Percentiles rank a stretch among this genome's conserved stretches.
These are phyloP conservation scores for Proisotoma minuta DNA, from an alignment of 2,888 invertebrate genomes.

Conservation along the genomic window DNA sequence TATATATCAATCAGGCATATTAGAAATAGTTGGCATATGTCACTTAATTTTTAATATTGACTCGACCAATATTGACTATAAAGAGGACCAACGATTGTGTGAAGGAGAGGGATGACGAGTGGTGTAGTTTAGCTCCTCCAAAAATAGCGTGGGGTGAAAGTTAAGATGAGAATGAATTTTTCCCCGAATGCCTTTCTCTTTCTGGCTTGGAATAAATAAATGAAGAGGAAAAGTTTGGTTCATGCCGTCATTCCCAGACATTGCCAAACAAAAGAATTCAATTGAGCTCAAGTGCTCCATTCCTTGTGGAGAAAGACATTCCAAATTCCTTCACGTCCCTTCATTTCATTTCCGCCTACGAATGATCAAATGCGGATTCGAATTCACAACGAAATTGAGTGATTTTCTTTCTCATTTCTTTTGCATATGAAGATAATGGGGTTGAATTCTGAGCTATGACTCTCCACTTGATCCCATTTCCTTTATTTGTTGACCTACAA, in stretches of 20 bases:
- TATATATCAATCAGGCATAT: too few relatives aligned
- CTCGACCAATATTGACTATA: too few relatives aligned
- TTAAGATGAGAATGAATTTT: not conserved
- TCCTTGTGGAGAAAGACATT: slow-evolving; percentile 30
- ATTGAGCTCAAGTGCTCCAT: slow-evolving; percentile 37
- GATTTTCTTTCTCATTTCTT: not conserved
- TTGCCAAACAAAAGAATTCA: slow-evolving; percentile 29
- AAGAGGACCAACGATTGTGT: too few relatives aligned
- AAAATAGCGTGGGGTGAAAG: too few relatives aligned
- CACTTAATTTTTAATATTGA: too few relatives aligned
- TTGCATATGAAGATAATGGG: not conserved
- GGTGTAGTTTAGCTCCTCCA: too few relatives aligned
- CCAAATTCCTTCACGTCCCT: slow-evolving; percentile 43
- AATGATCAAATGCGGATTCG: too few relatives aligned
- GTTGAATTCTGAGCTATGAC: slow-evolving; percentile 5
- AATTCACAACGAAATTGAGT: slow-evolving; percentile 26
- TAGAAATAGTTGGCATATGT: too few relatives aligned
- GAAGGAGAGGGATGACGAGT: too few relatives aligned
- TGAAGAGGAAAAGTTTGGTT: not conserved
- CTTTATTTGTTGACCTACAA: too few relatives aligned
- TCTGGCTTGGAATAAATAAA: not conserved
- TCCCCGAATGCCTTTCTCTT: slow-evolving; percentile 1
- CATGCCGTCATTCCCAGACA: slow-evolving; percentile 20
- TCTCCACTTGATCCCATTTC: too few relatives aligned
- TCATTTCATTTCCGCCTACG: slow-evolving; percentile 42